Base-by-base conservation (phyloP, 2,113 vertebrate genomes). In the Channa maculata region DNA sequence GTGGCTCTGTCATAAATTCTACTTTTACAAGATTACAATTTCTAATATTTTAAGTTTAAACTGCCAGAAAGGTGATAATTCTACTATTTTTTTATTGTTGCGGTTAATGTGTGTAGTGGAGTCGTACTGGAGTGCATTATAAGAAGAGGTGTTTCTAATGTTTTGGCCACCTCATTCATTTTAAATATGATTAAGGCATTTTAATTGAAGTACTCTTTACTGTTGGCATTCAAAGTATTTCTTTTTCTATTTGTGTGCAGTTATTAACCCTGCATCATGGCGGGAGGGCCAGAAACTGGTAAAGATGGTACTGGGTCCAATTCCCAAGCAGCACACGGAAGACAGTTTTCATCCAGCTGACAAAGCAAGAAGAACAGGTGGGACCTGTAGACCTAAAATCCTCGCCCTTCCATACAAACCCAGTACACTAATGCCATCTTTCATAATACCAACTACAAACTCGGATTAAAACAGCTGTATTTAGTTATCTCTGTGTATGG, bases 211-310 rank as follows among this genome's bases (percentile, higher is more conserved):
- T 43, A 5, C n/a, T 36, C 10, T 65, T 54, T 5, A 46, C 2
- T 44, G n/a, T 6, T 24, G 48, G 14, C 12, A 8, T 63, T 43
- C 58, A 7, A 58, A 0, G 3, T 62, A 7, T 68, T 41, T 14
- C 24, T 57, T 73, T 41, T 8, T 50, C 5, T 81, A 33, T 63
- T 10, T 65, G 37, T 58, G 65, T 58, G 73, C 86, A 92, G 79
- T 91, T 53, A 97, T 97, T 87, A 96, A 89, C 77, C 92, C 96
- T 63, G 95, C 96, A 2, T 96, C 97, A 11, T 99, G 98, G 97
- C 88, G 97, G 52, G 96, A 98, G 55, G 98, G 98, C 76, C 97
- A 97, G 79, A 98, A 96, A 79, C 83, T 98, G 70, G 96, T 95
- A 49, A 97, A 96, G 70, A 97, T 96, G 92, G 93, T 98, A 11